Base-by-base conservation (phyloP, 2,113 vertebrate genomes). In the Heterocephalus glaber region DNA sequence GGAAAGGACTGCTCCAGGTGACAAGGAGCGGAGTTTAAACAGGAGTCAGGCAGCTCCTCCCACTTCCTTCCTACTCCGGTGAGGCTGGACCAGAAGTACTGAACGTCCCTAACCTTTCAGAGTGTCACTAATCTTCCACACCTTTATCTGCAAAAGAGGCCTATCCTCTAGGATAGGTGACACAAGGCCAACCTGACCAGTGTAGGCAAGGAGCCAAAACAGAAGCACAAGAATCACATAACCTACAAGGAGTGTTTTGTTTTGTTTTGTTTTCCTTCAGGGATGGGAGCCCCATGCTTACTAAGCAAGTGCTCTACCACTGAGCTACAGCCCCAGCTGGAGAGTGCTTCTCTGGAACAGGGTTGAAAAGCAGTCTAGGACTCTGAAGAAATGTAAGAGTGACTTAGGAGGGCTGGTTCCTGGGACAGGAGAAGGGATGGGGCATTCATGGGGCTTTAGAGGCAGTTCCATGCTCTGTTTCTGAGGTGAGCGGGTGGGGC, bases 211-310 rank as follows among this genome's bases (percentile, higher is more conserved):
- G 28, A 41, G 13, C 26, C 44, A 84, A 65, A 70, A 8, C 33
- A 1, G 28, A 49, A 44, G 35, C 11, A 1, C 1, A 14, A 76
- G 33, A n/a, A 19, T 54, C 0, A 0, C 22, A 28, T 35, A 9
- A 8, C 52, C 63, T 70, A 10, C 60, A 72, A 61, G 65, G 76
- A 58, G 4, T 41, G n/a, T 38, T 91, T 66, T 38, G 44, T 91
- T 66, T 38, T n/a, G 54, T 56, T 6, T 74, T 77, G 20, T 58
- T 11, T 24, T 41, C 17, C 26, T 16, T 68, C 30, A 14, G n/a
- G 19, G 20, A 10, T 63, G 9, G 19, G 54, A n/a, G n/a, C n/a
- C n/a, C n/a, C n/a, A n/a, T n/a, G 44, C 5, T 9, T 2, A 26
- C 22, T 60, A 52, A 4, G 3, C 58, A 28, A 65, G 33, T 47